Evolutionary conservation across 1,140 invertebrate genomes (phyloP), one percentile per base, ranked within the genome.

Genomic region (Magallana gigas): DNA sequence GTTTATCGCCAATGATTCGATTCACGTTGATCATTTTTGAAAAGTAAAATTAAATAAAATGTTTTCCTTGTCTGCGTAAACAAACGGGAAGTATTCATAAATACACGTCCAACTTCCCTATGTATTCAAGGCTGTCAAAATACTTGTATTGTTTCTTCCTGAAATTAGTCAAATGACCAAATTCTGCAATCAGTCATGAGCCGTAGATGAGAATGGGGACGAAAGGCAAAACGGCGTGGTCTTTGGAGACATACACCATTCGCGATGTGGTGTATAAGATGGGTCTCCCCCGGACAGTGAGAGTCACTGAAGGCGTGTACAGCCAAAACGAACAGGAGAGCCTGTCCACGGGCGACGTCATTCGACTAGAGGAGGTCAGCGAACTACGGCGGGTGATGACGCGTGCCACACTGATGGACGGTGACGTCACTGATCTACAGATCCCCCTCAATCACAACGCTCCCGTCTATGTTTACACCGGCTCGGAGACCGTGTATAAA

Each of bases 291-390:
- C 68, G 68, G 23, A 76, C 68, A 4, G 68, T 76, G 7, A 18
- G 68, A 0, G 68, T 76, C 9, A 76, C 23, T 8, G 68, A 76
- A 12, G 68, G 68, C 7, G 23, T 76, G 5, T 76, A 76, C 68
- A 76, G 68, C 18, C 68, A 76, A 76, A 76, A 76, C 23, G 68
- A 76, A 29, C 68, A 76, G 68, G 68, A 76, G 23, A 76, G 68
- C 12, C 23, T 76, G 23, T 76, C 68, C 68, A 76, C 68, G 7
- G 68, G 68, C 8, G 68, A 76, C 23, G 23, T 76, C 11, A 23
- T 76, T 11, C 68, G 68, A 7, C 23, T 76, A 12, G 68, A 76
- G 23, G 68, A 8, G 8, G 36, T 76, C 18, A 76, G 68, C 36
- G 68, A 76, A 76, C 23, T 76, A 23, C 23, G 36, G 23, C 68